phyloP scores from a whole-genome alignment of 2,888 invertebrate genomes.

The Conchocele bisecta region DNA sequence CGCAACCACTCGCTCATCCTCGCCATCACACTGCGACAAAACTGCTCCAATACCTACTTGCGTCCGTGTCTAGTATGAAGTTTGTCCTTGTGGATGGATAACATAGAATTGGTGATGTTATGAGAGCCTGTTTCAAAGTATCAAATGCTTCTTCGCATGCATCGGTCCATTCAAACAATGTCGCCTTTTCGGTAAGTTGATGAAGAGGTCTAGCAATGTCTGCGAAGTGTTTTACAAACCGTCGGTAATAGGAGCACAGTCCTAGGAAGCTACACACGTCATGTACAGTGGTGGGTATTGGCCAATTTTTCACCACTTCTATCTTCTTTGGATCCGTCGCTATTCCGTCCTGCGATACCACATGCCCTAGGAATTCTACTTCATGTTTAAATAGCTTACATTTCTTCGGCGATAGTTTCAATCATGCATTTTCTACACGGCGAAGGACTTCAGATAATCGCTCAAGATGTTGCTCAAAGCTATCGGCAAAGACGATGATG shows the following conservation, averaged over 20 bases:
- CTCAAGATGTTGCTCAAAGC: background rate
- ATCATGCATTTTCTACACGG: too few species aligned
- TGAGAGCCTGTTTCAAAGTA: constrained; percentile 11
- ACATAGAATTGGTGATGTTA: constrained; percentile 14
- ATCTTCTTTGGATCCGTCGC: too few species aligned
- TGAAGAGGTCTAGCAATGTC: constrained; percentile 30
- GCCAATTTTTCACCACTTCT: too few species aligned
- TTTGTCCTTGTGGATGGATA: constrained; percentile 20
- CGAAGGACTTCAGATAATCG: background rate
- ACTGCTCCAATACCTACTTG: constrained; percentile 43
- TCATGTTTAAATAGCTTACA: too few species aligned
- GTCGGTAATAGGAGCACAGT: too few species aligned
- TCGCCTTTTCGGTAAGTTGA: constrained; percentile 28
- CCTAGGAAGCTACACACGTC: too few species aligned
- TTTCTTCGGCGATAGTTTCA: too few species aligned
- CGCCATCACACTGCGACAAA: constrained; percentile 32
- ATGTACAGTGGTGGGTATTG: too few species aligned
- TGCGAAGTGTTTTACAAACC: constrained; percentile 36
- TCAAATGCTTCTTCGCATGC: constrained; percentile 9
- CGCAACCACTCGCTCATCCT: constrained; percentile 27
- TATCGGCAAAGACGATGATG: background rate
- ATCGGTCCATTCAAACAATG: constrained; percentile 10
- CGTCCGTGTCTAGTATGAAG: constrained; percentile 43
- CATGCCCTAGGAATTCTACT: too few species aligned
- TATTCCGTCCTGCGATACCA: too few species aligned